Conservation (phyloP, 2,888 invertebrate genomes). For the Melipona bicolor region DNA sequence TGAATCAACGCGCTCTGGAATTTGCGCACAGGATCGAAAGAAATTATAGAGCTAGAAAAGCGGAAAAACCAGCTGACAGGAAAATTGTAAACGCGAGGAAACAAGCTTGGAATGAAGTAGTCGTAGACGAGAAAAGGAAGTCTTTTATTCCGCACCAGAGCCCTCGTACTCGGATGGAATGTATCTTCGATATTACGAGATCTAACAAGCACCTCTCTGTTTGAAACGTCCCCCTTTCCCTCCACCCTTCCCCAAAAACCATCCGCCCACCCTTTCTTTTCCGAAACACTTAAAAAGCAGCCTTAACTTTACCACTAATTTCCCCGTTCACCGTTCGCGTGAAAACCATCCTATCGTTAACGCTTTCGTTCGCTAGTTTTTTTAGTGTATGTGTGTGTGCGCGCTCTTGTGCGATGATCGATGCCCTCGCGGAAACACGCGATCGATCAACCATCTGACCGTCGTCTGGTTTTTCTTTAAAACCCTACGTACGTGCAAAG, state of each 20-base stretch:
- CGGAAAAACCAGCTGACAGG: neutral
- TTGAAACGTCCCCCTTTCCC: neutral
- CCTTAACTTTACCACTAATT: conserved; percentile 6
- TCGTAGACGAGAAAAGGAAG: conserved; percentile 62
- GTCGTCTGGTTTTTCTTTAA: neutral
- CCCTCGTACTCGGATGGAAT: conserved; percentile 67
- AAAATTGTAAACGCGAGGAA: neutral
- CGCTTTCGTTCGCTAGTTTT: neutral
- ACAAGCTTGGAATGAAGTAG: conserved; percentile 6
- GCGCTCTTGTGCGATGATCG: conserved; percentile 44
- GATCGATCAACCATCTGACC: conserved; percentile 13
- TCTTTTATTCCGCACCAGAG: conserved; percentile 51
- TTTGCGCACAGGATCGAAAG: neutral
- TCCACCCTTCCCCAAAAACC: neutral
- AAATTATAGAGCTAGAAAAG: neutral
- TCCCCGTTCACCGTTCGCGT: neutral
- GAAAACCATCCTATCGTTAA: conserved; percentile 2
- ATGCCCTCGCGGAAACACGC: conserved; percentile 14
- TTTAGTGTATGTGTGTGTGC: neutral
- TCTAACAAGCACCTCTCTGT: conserved; percentile 49
- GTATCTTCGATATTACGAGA: conserved; percentile 61
- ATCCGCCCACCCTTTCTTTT: neutral
- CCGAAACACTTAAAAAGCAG: conserved; percentile 19
- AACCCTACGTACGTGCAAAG: neutral
- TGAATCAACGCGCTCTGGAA: neutral